Conservation (phyloP, 2,797 vertebrate genomes). For the Dromococcyx pavoninus region DNA sequence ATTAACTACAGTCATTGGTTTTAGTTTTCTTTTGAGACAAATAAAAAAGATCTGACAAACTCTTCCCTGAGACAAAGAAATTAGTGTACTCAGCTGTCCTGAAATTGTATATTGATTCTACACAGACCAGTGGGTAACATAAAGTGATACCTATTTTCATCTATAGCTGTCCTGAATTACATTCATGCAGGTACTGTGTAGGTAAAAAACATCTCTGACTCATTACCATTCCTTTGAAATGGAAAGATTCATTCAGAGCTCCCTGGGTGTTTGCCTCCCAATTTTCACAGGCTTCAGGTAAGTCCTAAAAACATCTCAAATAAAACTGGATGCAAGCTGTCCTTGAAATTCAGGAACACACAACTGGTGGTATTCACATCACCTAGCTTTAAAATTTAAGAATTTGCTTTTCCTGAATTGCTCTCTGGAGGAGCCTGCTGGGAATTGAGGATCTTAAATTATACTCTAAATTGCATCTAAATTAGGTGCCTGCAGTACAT, state of each 20-base stretch:
- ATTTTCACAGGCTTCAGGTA: not conserved
- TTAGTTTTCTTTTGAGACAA: not conserved
- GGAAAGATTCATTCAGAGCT: not conserved
- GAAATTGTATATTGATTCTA: not conserved
- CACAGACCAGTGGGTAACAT: not conserved
- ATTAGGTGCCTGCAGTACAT: not conserved
- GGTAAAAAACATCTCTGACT: not conserved
- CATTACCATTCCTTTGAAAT: constrained; percentile 3
- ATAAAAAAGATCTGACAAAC: not conserved
- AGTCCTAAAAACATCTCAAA: constrained; percentile 3
- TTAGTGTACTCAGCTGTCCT: not conserved
- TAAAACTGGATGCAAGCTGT: not conserved
- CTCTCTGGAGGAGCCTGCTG: not conserved
- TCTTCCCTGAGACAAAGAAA: not conserved
- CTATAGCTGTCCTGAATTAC: not conserved
- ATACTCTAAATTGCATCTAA: not conserved
- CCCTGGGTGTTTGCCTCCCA: not conserved
- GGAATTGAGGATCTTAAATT: not conserved
- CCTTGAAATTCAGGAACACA: constrained; percentile 17
- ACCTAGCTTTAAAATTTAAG: not conserved
- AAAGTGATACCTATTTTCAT: not conserved
- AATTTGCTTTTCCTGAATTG: constrained; percentile 10
- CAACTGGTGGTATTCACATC: not conserved
- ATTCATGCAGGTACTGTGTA: not conserved
- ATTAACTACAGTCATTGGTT: not conserved